Percentiles rank a stretch among this genome's conserved stretches.
Conservation (phyloP, 92 coral and sea anemone species). For the Siderastrea siderea region DNA sequence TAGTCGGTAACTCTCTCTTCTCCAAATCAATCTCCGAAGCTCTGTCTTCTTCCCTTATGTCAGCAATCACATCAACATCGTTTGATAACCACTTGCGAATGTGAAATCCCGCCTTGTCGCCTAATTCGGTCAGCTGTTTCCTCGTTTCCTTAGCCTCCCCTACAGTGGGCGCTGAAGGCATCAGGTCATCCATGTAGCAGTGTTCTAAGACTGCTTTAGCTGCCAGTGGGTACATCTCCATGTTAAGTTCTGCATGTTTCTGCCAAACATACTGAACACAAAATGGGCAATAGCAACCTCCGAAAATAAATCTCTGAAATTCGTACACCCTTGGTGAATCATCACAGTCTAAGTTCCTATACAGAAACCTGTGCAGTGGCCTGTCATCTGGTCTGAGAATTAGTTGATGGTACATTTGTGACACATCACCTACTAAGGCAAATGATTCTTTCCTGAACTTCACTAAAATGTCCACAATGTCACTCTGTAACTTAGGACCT, state of each 20-base stretch:
- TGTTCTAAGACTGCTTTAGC: slow-evolving; percentile 59
- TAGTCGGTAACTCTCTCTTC: slow-evolving; percentile 50
- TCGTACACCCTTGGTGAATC: slow-evolving; percentile 50
- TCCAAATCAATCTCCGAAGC: slow-evolving; percentile 63
- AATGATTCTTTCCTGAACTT: slow-evolving; percentile 39
- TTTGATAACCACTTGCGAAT: slow-evolving; percentile 73
- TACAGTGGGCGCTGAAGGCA: slow-evolving; percentile 63
- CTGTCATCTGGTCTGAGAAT: slow-evolving; percentile 37
- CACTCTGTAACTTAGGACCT: slow-evolving; percentile 63
- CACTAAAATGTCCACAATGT: slow-evolving; percentile 37
- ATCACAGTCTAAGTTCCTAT: slow-evolving; percentile 48
- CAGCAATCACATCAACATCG: slow-evolving; percentile 43
- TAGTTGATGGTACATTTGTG: slow-evolving; percentile 65
- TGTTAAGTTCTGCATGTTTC: slow-evolving; percentile 63
- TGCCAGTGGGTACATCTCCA: slow-evolving; percentile 63
- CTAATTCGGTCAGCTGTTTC: slow-evolving; percentile 61
- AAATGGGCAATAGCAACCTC: slow-evolving; percentile 67
- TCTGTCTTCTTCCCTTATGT: slow-evolving; percentile 51
- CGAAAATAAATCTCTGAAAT: slow-evolving; percentile 25
- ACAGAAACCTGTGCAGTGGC: slow-evolving; percentile 55
- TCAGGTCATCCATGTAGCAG: slow-evolving; percentile 75
- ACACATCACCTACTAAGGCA: slow-evolving; percentile 55
- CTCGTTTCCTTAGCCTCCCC: slow-evolving; percentile 64
- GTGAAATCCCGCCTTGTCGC: slow-evolving; percentile 69
- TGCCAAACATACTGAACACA: slow-evolving; percentile 71